Evolutionary conservation across 2,888 invertebrate species (phyloP).

Genomic region (Ctenicera cuprea): DNA sequence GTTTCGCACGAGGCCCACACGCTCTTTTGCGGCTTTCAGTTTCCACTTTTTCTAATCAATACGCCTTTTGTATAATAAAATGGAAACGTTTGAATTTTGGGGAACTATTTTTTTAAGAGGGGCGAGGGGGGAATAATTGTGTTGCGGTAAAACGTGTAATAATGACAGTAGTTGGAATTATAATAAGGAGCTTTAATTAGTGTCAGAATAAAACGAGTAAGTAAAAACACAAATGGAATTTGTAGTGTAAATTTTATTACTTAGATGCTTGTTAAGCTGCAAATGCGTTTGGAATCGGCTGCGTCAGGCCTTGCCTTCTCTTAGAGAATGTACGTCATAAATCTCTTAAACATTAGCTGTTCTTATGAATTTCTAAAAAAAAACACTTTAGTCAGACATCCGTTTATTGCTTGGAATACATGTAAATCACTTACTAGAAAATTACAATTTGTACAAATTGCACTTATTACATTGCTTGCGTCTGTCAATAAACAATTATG

Average conservation of each 20-base stretch:
- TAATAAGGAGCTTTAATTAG: slow-evolving; percentile 16
- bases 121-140: no score
- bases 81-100: no score
- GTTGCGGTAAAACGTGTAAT: neutral
- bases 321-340: slow-evolving; percentile 19
- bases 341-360: slow-evolving; percentile 25
- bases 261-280: slow-evolving; percentile 24
- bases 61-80: slow-evolving; percentile 12
- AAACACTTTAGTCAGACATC: neutral
- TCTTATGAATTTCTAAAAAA: slow-evolving; percentile 12
- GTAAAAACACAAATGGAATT: slow-evolving; percentile 24
- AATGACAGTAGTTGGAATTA: slow-evolving; percentile 15
- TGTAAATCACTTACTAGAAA: slow-evolving; percentile 23
- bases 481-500: no score
- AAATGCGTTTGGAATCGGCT: slow-evolving; percentile 18
- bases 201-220: slow-evolving; percentile 7
- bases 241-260: slow-evolving; percentile 27
- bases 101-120: no score
- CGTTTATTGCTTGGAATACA: slow-evolving; percentile 21
- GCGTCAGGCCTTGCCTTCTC: slow-evolving; percentile 30
- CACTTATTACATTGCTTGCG: no score
- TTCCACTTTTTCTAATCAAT: slow-evolving; percentile 22
- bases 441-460: slow-evolving; percentile 2
- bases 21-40: neutral
- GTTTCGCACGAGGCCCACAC: neutral